Conservation (phyloP, 1,140 invertebrate species). For the Pteromalus puparum region DNA sequence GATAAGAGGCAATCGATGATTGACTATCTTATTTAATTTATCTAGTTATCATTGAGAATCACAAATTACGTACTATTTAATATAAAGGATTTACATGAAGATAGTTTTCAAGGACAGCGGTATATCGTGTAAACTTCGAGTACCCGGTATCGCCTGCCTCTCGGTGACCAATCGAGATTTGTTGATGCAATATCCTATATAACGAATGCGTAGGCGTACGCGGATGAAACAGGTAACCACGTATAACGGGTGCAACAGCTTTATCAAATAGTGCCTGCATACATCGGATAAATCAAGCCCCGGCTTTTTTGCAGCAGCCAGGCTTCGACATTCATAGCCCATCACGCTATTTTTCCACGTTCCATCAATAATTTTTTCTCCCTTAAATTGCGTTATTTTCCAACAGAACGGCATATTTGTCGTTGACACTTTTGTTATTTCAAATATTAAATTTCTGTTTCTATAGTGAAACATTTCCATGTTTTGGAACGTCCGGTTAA, state of each 20-base stretch:
- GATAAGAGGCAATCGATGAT: too few species aligned
- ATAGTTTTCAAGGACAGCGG: slow-evolving; percentile 42
- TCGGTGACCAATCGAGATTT: slow-evolving; percentile 19
- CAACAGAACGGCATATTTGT: neutral
- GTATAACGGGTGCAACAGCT: neutral
- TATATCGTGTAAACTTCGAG: neutral
- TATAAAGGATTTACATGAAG: neutral
- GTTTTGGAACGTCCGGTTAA: neutral
- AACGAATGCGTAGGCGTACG: slow-evolving; percentile 15
- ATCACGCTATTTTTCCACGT: neutral
- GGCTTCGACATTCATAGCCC: neutral
- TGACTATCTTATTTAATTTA: too few species aligned
- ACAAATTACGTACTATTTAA: too few species aligned
- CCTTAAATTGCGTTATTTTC: neutral
- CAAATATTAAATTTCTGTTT: too few species aligned
- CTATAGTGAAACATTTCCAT: neutral
- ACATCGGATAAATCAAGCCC: slow-evolving; percentile 34
- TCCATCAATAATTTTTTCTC: neutral
- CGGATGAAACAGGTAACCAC: slow-evolving; percentile 1
- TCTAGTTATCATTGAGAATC: too few species aligned
- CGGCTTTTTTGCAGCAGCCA: neutral
- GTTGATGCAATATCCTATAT: slow-evolving; percentile 36
- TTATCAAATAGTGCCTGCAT: slow-evolving; percentile 14
- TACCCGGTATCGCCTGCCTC: neutral
- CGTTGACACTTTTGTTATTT: neutral